These are phyloP conservation scores for Phthorimaea operculella DNA, from an alignment of 1,140 invertebrate genomes.

Conservation along the genomic window DNA sequence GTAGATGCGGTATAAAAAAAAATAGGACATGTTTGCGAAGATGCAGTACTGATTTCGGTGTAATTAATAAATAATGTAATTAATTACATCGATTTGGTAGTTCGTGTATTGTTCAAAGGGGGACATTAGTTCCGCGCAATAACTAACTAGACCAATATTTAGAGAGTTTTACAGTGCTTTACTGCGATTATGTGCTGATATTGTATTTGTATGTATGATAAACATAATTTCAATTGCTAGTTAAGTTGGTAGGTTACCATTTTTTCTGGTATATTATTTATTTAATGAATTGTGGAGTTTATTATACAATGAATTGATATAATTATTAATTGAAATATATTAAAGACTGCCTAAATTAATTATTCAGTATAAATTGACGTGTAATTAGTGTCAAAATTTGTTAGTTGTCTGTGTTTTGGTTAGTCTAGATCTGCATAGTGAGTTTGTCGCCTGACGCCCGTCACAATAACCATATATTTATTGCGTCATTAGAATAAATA, in stretches of 20 bases:
- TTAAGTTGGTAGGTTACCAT: constrained; percentile 62
- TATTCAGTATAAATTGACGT: constrained; percentile 52
- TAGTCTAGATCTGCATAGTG: constrained; percentile 7
- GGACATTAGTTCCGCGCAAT: constrained; percentile 47
- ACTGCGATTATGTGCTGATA: constrained; percentile 54
- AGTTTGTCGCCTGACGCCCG: constrained; percentile 8
- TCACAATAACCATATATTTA: constrained; percentile 21
- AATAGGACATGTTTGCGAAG: neutral
- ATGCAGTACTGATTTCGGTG: neutral
- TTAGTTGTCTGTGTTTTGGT: constrained; percentile 17
- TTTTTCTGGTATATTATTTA: constrained; percentile 55
- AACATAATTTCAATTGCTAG: constrained; percentile 30
- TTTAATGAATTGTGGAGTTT: constrained; percentile 38
- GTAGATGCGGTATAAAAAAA: neutral
- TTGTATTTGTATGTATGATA: constrained; percentile 53
- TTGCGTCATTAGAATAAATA: constrained; percentile 8
- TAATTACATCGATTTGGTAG: constrained; percentile 29
- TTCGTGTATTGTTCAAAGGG: constrained; percentile 29
- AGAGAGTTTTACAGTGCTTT: constrained; percentile 64
- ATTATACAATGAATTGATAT: constrained; percentile 47
- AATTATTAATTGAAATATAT: constrained; percentile 55
- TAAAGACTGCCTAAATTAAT: constrained; percentile 67
- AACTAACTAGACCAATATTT: constrained; percentile 66
- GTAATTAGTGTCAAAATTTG: constrained; percentile 43
- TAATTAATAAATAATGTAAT: constrained; percentile 1